Percentiles rank a stretch among this genome's conserved stretches.
These are phyloP conservation scores for Brachyhypopomus gauderio DNA, from an alignment of 2,113 vertebrate species.

Conservation along the genomic window DNA sequence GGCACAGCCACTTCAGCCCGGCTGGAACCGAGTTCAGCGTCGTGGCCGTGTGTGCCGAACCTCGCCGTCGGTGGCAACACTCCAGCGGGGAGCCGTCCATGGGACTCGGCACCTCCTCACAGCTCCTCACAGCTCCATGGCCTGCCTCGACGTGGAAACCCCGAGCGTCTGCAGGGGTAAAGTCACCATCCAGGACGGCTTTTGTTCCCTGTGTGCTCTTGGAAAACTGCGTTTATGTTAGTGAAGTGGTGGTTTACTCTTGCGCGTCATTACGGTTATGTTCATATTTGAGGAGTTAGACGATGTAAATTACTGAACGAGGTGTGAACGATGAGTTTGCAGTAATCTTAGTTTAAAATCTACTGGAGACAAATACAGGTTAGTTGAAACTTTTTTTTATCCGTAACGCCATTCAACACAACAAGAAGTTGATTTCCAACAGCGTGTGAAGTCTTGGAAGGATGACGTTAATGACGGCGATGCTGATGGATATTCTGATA, in stretches of 20 bases:
- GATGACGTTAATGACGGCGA: neutral
- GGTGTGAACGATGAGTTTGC: no score
- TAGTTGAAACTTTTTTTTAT: neutral
- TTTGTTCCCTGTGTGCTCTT: conserved; percentile 26
- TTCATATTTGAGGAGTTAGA: neutral
- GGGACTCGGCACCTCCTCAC: conserved; percentile 65
- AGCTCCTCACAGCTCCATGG: conserved; percentile 68
- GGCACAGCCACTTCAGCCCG: conserved; percentile 52
- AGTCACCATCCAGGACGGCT: conserved; percentile 69
- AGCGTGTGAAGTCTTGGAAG: neutral
- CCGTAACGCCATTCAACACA: no score
- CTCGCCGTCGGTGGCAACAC: conserved; percentile 31
- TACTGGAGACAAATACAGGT: neutral
- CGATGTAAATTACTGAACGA: neutral
- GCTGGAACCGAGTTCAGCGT: conserved; percentile 54
- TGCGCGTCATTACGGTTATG: neutral
- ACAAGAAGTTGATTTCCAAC: no score
- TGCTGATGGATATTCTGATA: neutral
- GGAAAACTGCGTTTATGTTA: neutral
- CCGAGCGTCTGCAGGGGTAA: conserved; percentile 74
- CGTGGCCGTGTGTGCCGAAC: conserved; percentile 55
- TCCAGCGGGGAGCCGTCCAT: conserved; percentile 66
- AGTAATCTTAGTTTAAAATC: neutral
- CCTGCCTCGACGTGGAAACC: conserved; percentile 75
- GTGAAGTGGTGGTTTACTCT: neutral